Evolutionary conservation across 2,113 vertebrate species (phyloP), one percentile per base, ranked within the genome.

Genomic region (Emydura subglobosa): DNA sequence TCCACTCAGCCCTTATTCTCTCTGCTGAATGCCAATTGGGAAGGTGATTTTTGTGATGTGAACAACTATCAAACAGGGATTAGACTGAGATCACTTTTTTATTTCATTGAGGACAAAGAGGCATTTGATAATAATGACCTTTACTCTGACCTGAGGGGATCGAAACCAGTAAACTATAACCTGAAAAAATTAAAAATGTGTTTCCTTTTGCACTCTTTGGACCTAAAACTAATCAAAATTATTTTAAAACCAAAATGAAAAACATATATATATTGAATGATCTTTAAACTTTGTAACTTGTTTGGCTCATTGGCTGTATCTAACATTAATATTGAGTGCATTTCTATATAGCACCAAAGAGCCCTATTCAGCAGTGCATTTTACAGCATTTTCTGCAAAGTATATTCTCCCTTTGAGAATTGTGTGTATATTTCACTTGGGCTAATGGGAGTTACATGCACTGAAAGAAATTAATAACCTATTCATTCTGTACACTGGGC

Each of bases 71-170:
- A 4, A 79, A 31, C 10, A 78, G 49, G 50, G 79, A n/a, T 94
- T 93, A 88, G 68, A 92, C 2, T 91, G 91, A 90, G 92, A 85
- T 88, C 54, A 83, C 21, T 54, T 85, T 19, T 4, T 85, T 90
- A 96, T 97, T 97, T 93, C 53, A 79, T 91, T 95, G 90, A 97
- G 88, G 79, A 49, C 90, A 95, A 97, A 94, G 92, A 84, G 81
- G 31, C 4, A 1, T 91, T 89, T 90, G 91, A 94, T 55, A 90
- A 19, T 76, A 29, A 50, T 86, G 97, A 93, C 88, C 78, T 88
- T 87, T 88, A 81, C 27, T 85, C 83, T 92, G 82, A 95, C 89
- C 92, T 92, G 29, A 86, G 65, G 57, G 68, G 42, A 94, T 42
- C 76, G 88, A 91, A 91, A 94, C 24, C 25, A 44, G 78, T 61